phyloP scores from a whole-genome alignment of 2,888 invertebrate genomes.

The Argyresthia albistria region DNA sequence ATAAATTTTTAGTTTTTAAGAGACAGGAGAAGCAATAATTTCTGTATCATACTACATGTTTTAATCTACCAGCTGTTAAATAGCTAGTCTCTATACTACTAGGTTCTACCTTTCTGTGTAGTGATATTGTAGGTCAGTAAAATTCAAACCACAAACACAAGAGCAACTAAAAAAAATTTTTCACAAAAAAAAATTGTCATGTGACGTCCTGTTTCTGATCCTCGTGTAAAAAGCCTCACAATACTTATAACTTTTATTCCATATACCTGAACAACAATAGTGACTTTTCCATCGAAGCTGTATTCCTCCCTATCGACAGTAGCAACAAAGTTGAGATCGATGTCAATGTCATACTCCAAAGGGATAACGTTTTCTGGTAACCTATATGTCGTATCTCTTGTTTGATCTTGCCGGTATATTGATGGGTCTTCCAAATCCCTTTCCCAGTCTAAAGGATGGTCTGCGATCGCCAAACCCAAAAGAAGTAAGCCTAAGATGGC shows the following conservation, averaged over 20 bases:
- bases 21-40: too few species aligned
- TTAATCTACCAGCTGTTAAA: too few species aligned
- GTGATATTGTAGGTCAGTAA: too few species aligned
- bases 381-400: slow-evolving; percentile 38
- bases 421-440: slow-evolving; percentile 28
- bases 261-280: slow-evolving; percentile 43
- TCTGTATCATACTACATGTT: too few species aligned
- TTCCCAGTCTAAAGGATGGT: slow-evolving; percentile 36
- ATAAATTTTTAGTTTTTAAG: too few species aligned
- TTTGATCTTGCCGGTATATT: slow-evolving; percentile 11
- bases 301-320: slow-evolving; percentile 33
- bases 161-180: too few species aligned
- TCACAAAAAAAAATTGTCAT: too few species aligned
- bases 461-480: slow-evolving; percentile 17
- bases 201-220: too few species aligned
- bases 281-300: slow-evolving; percentile 46
- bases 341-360: slow-evolving; percentile 47
- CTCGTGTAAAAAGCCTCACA: too few species aligned
- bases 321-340: slow-evolving; percentile 51
- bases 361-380: slow-evolving; percentile 46
- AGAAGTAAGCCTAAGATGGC: neutral
- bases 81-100: too few species aligned
- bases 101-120: too few species aligned
- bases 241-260: neutral
- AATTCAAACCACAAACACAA: too few species aligned